Conservation (phyloP, 2,888 invertebrate species). For the Ormyrus nitidulus region DNA sequence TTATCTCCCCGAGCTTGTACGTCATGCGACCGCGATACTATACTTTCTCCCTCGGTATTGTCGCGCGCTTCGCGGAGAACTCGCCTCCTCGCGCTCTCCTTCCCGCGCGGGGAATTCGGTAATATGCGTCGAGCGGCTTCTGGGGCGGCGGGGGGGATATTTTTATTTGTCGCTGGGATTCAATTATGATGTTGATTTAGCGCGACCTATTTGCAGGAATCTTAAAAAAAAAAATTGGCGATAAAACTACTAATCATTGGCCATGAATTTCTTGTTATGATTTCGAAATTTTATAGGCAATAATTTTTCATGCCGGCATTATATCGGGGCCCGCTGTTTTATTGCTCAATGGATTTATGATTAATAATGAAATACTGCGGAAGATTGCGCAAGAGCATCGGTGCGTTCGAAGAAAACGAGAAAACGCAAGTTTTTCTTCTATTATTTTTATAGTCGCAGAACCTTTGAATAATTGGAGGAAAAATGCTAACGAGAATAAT, state of each 20-base stretch:
- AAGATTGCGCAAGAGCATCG: constrained; percentile 12
- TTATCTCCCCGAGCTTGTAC: constrained; percentile 61
- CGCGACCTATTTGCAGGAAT: constrained; percentile 7
- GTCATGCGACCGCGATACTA: neutral
- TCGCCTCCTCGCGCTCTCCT: neutral
- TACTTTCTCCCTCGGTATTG: neutral
- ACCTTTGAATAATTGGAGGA: neutral
- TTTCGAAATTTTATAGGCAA: constrained; percentile 39
- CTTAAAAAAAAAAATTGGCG: neutral
- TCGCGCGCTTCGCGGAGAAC: neutral
- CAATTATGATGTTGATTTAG: constrained; percentile 1
- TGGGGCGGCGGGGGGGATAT: neutral
- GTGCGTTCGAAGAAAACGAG: constrained; percentile 23
- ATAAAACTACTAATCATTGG: constrained; percentile 25
- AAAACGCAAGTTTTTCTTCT: neutral
- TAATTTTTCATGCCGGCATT: constrained; percentile 31
- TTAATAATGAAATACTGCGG: constrained; percentile 36
- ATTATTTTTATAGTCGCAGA: neutral
- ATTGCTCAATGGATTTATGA: constrained; percentile 38
- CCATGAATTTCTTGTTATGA: constrained; percentile 40
- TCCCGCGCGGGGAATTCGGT: neutral
- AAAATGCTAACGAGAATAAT: constrained; percentile 25
- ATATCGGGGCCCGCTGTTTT: constrained; percentile 16
- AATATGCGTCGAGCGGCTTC: neutral
- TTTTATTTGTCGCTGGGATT: neutral